These are phyloP conservation scores for Aythya fuligula DNA, from an alignment of 2,797 vertebrate species.

Conservation along the genomic window DNA sequence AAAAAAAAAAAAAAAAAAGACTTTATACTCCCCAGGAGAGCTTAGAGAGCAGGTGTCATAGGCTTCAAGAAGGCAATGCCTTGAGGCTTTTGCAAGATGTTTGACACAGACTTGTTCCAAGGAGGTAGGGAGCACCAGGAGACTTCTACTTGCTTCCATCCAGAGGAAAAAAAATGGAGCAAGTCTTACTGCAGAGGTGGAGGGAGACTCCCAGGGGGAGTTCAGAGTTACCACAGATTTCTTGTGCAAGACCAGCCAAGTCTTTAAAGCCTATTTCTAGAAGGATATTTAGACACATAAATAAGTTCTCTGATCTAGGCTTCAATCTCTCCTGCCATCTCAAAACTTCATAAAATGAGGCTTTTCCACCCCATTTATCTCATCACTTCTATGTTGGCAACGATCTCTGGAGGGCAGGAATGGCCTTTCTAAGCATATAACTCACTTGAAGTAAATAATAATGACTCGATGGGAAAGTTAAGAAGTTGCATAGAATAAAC, in stretches of 20 bases:
- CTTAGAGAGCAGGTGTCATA: neutral
- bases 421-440: neutral
- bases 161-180: neutral
- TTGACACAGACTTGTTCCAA: no score
- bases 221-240: neutral
- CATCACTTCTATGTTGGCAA: neutral
- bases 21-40: neutral
- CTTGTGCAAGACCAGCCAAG: neutral
- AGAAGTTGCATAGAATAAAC: conserved; percentile 1
- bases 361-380: conserved; percentile 34
- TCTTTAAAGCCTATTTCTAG: conserved; percentile 7
- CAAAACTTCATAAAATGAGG: neutral
- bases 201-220: neutral
- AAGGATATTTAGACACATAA: neutral
- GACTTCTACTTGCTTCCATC: neutral
- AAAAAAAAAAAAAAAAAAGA: neutral
- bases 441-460: conserved; percentile 36
- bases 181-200: neutral
- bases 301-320: conserved; percentile 16
- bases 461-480: neutral
- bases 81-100: neutral
- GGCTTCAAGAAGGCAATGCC: neutral
- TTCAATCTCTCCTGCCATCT: neutral
- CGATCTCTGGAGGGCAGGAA: neutral
- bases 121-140: neutral